Evolutionary conservation across 2,113 vertebrate genomes (phyloP).

Genomic region (Halichoeres trimaculatus): DNA sequence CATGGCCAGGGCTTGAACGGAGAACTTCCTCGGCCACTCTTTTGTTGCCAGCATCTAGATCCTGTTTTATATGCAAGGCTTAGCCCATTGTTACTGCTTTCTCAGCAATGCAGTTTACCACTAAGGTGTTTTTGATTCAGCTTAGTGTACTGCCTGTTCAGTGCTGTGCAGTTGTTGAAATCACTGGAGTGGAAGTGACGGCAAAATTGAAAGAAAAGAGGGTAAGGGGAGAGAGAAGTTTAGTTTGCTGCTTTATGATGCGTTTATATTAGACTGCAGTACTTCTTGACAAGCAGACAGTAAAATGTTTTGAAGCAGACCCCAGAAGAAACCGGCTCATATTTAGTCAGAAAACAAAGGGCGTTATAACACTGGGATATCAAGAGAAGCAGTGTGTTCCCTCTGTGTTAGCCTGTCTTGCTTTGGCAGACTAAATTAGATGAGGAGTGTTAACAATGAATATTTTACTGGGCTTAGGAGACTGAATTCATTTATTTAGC

Average conservation of each 20-base stretch:
- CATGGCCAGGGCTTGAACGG: conserved; percentile 68
- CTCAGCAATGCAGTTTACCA: conserved; percentile 55
- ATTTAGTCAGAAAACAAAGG: conserved; percentile 49
- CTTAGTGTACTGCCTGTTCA: conserved; percentile 29
- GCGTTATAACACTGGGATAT: conserved; percentile 38
- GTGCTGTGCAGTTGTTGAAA: conserved; percentile 46
- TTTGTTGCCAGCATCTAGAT: conserved; percentile 64
- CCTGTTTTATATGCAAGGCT: conserved; percentile 74
- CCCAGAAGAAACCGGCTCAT: conserved; percentile 42
- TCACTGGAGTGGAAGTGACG: conserved; percentile 47
- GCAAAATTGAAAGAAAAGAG: conserved; percentile 15
- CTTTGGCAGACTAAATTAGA: conserved; percentile 58
- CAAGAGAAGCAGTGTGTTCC: conserved; percentile 40
- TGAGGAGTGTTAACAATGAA: conserved; percentile 59
- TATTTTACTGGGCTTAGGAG: conserved; percentile 54
- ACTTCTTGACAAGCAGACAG: conserved; percentile 55
- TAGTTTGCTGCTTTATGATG: conserved; percentile 47
- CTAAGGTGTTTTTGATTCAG: conserved; percentile 65
- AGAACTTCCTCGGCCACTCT: conserved; percentile 67
- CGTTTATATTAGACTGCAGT: conserved; percentile 45
- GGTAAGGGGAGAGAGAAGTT: background rate
- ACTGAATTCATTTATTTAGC: conserved; percentile 42
- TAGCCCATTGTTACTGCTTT: conserved; percentile 62
- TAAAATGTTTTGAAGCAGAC: conserved; percentile 50
- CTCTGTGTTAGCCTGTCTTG: conserved; percentile 31